These are phyloP conservation scores for Lucifuga dentata DNA, from an alignment of 2,113 vertebrate species.

Conservation along the genomic window DNA sequence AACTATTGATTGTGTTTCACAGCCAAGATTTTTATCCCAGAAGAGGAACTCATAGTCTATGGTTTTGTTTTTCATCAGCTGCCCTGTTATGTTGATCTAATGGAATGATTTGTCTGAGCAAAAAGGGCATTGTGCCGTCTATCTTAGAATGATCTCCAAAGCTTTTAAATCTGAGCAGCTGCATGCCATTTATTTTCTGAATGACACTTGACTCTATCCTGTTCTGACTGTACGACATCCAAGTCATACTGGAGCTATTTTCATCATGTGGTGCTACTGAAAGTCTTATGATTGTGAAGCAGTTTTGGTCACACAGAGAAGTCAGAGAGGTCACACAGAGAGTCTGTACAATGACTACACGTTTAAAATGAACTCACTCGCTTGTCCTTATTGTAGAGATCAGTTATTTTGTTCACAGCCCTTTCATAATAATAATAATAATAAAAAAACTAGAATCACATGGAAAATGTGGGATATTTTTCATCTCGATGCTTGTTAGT, in stretches of 20 bases:
- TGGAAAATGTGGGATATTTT: no score
- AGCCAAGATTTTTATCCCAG: neutral
- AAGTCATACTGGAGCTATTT: slow-evolving; percentile 39
- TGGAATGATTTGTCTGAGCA: neutral
- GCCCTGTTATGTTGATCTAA: neutral
- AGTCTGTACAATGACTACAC: neutral
- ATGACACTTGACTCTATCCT: neutral
- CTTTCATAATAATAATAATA: no score
- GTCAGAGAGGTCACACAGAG: no score
- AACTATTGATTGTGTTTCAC: neutral
- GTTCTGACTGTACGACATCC: slow-evolving; percentile 8
- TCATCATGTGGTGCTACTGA: slow-evolving; percentile 1
- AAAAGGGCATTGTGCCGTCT: neutral
- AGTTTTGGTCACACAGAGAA: slow-evolving; percentile 3
- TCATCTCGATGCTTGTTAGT: no score
- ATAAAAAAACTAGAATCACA: no score
- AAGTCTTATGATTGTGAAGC: slow-evolving; percentile 24
- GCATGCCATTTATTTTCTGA: slow-evolving; percentile 34
- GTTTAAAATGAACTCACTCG: neutral
- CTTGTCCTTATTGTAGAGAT: no score
- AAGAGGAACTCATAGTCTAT: neutral
- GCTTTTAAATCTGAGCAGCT: neutral
- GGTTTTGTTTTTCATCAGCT: slow-evolving; percentile 5
- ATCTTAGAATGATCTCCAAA: neutral
- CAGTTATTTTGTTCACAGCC: no score